Evolutionary conservation across 2,888 invertebrate species (phyloP).

Genomic region (Lasius platythorax): DNA sequence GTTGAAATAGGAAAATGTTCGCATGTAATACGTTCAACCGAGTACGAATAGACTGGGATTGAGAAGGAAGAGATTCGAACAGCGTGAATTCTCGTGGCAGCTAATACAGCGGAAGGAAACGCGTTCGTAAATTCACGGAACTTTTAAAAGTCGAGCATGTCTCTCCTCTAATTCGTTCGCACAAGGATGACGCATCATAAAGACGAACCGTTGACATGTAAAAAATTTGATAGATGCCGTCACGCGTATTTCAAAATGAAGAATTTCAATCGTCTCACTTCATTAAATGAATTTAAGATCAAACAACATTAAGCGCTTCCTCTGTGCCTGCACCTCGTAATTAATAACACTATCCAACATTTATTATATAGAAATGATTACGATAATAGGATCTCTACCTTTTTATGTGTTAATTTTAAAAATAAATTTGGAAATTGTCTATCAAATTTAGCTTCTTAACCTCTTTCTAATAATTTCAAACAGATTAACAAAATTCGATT

Average conservation of each 20-base stretch:
- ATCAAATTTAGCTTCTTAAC: neutral
- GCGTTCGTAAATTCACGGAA: constrained; percentile 31
- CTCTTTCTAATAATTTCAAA: neutral
- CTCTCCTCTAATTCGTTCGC: constrained; percentile 21
- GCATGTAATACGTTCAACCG: constrained; percentile 41
- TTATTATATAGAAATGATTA: neutral
- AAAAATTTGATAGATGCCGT: constrained; percentile 15
- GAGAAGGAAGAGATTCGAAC: neutral
- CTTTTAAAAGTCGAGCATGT: constrained; percentile 12
- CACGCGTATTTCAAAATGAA: neutral
- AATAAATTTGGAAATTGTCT: neutral
- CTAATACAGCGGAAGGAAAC: constrained; percentile 32
- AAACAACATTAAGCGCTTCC: neutral
- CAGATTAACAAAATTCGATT: neutral
- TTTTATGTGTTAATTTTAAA: neutral
- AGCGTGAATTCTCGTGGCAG: constrained; percentile 3
- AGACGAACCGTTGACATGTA: constrained; percentile 5
- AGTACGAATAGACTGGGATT: constrained; percentile 34
- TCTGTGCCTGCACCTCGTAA: neutral
- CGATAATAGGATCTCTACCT: neutral
- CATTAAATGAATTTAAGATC: neutral
- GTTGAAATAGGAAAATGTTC: constrained; percentile 49
- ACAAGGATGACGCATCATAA: neutral
- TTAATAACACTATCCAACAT: neutral
- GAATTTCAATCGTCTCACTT: neutral